These are phyloP conservation scores for Cavia aperea DNA, from an alignment of 2,113 vertebrate genomes.

Conservation along the genomic window DNA sequence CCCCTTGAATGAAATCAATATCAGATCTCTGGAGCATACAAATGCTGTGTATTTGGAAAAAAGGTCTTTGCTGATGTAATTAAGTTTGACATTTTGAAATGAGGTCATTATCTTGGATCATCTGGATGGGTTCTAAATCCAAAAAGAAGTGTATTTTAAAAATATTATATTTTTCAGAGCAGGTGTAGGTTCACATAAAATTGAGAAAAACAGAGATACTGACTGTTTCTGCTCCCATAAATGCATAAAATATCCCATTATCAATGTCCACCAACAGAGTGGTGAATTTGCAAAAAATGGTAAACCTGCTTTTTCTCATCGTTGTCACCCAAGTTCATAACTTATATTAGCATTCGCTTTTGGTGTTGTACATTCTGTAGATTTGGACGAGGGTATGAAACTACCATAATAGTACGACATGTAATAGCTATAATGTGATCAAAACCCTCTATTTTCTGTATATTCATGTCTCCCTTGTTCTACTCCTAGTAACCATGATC, in stretches of 20 bases:
- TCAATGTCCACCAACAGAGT: neutral
- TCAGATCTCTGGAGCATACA: neutral
- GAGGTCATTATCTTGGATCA: neutral
- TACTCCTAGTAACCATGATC: neutral
- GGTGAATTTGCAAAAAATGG: neutral
- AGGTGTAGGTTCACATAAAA: neutral
- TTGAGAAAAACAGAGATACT: neutral
- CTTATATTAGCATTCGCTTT: neutral
- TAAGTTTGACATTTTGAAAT: constrained; percentile 6
- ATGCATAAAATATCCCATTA: neutral
- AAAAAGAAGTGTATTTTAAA: neutral
- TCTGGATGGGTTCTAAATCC: neutral
- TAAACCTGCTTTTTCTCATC: neutral
- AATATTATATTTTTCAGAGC: neutral
- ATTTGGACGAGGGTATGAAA: neutral
- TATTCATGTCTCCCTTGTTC: neutral
- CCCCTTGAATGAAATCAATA: neutral
- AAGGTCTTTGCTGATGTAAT: neutral
- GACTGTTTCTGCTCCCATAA: too few relatives aligned
- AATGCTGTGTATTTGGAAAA: neutral
- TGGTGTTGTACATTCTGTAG: neutral
- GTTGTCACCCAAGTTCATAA: neutral
- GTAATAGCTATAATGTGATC: neutral
- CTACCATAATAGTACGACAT: neutral
- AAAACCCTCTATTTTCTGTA: neutral